Conservation (phyloP, 2,113 vertebrate genomes). For the Apodemus sylvaticus region DNA sequence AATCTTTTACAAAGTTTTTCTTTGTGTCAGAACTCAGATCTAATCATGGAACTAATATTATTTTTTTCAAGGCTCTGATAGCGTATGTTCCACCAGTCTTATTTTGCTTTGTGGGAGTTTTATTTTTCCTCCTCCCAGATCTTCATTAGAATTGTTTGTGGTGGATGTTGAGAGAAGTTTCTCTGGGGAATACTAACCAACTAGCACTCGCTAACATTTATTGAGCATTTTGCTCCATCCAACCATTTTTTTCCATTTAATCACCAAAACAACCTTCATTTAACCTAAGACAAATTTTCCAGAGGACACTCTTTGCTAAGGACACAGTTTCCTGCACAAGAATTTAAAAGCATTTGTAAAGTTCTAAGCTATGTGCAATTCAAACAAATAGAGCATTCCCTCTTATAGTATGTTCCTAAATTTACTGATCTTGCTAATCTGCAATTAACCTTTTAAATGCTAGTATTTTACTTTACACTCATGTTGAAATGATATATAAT, state of each 20-base stretch:
- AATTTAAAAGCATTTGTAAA: constrained; percentile 54
- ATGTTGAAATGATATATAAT: constrained; percentile 22
- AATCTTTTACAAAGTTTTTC: constrained; percentile 19
- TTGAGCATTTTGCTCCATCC: constrained; percentile 60
- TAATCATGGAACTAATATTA: constrained; percentile 11
- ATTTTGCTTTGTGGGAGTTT: constrained; percentile 41
- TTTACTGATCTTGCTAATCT: neutral
- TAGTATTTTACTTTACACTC: constrained; percentile 41
- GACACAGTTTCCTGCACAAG: neutral
- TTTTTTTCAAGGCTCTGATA: constrained; percentile 39
- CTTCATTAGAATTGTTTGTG: constrained; percentile 52
- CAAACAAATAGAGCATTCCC: constrained; percentile 16
- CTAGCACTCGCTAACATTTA: constrained; percentile 67
- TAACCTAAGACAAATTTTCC: constrained; percentile 58
- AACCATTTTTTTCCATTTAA: constrained; percentile 69
- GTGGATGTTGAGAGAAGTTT: constrained; percentile 49
- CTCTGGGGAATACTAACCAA: constrained; percentile 47
- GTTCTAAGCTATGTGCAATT: constrained; percentile 6
- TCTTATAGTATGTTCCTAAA: constrained; percentile 38
- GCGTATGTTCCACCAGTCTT: constrained; percentile 27
- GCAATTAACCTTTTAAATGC: constrained; percentile 11
- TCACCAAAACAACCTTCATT: constrained; percentile 58
- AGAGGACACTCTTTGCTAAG: constrained; percentile 55
- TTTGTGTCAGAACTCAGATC: constrained; percentile 20
- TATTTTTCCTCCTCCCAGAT: neutral